These are phyloP conservation scores for Tetragonisca angustula DNA, from an alignment of 2,888 invertebrate species.

Conservation along the genomic window DNA sequence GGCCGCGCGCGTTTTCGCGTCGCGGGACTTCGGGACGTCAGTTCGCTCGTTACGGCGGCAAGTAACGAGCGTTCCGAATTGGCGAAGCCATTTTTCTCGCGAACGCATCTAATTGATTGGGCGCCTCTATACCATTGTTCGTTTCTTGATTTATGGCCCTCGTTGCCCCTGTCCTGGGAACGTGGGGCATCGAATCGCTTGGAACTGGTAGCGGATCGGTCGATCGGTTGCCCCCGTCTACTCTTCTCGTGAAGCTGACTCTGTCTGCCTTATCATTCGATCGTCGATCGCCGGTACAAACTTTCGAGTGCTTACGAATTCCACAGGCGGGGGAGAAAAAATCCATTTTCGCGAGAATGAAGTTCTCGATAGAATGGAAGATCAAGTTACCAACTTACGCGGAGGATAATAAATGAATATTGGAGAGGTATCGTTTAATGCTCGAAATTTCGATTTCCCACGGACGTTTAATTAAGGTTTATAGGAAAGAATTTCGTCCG, in stretches of 20 bases:
- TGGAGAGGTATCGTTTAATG: too few relatives aligned
- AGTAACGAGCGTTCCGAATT: slow-evolving; percentile 63
- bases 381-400: too few relatives aligned
- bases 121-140: slow-evolving; percentile 65
- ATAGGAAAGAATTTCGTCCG: not conserved
- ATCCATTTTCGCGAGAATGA: not conserved
- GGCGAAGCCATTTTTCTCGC: slow-evolving; percentile 65
- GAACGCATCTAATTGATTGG: slow-evolving; percentile 71
- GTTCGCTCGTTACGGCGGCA: slow-evolving; percentile 59
- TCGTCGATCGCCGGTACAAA: not conserved
- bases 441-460: not conserved
- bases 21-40: slow-evolving; percentile 44
- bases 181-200: slow-evolving; percentile 55
- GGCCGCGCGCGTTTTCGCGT: slow-evolving; percentile 16
- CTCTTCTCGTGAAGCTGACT: slow-evolving; percentile 19
- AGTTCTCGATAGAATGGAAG: too few relatives aligned
- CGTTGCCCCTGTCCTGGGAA: slow-evolving; percentile 55
- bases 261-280: slow-evolving; percentile 14
- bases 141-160: slow-evolving; percentile 69
- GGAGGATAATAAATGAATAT: not conserved
- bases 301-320: not conserved
- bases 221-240: not conserved
- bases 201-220: slow-evolving; percentile 38
- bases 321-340: not conserved
- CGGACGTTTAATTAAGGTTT: not conserved